These are phyloP conservation scores for Drosophila mayri DNA, from an alignment of 1,140 invertebrate species.

Conservation along the genomic window DNA sequence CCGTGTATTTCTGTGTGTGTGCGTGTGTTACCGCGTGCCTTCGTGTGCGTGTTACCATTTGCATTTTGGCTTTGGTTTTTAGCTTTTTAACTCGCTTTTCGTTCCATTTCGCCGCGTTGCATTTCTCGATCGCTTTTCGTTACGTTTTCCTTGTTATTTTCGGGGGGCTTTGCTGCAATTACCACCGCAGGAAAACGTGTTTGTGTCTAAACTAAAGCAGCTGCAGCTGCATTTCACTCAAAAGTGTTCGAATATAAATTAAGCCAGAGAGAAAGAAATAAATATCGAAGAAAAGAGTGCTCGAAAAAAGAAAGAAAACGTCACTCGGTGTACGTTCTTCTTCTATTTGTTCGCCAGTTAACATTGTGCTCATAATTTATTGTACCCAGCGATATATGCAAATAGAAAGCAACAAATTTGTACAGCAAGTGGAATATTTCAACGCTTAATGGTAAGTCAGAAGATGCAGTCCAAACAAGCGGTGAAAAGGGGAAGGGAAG, in stretches of 20 bases:
- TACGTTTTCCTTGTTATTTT: constrained; percentile 33
- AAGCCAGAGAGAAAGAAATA: constrained; percentile 16
- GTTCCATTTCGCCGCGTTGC: constrained; percentile 54
- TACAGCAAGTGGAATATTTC: constrained; percentile 56
- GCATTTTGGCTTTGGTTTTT: constrained; percentile 53
- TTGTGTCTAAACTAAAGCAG: constrained; percentile 40
- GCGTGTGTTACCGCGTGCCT: constrained; percentile 8
- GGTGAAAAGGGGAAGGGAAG: neutral
- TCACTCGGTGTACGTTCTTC: constrained; percentile 50
- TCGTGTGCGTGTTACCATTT: constrained; percentile 67
- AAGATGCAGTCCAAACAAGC: constrained; percentile 40
- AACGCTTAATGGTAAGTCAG: constrained; percentile 48
- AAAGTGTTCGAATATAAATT: constrained; percentile 52
- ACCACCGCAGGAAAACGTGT: constrained; percentile 63
- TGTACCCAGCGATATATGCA: constrained; percentile 54
- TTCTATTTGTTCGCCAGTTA: constrained; percentile 68
- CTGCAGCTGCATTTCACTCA: constrained; percentile 58
- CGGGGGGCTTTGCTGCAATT: constrained; percentile 54
- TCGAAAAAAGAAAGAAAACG: constrained; percentile 41
- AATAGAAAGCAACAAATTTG: constrained; percentile 68
- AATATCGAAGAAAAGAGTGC: constrained; percentile 26
- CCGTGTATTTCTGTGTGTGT: constrained; percentile 24
- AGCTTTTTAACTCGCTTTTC: constrained; percentile 40
- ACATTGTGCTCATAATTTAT: constrained; percentile 75
- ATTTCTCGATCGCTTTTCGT: constrained; percentile 52